phyloP scores from a whole-genome alignment of 1,140 invertebrate species.

The Orchestia grillus region DNA sequence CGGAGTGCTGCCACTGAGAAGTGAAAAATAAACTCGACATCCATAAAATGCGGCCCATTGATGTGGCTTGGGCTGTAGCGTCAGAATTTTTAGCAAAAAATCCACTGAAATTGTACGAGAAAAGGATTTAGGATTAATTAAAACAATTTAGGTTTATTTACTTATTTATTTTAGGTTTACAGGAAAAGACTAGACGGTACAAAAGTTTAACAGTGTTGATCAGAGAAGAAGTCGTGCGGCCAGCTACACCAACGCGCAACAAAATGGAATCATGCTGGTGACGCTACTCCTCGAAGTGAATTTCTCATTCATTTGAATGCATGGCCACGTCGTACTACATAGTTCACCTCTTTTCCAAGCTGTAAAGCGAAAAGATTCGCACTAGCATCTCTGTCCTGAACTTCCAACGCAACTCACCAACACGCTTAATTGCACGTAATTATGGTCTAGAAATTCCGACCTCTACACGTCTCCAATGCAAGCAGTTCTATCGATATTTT shows the following conservation, averaged over 20 bases:
- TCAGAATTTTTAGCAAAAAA: no score
- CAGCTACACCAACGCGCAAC: not conserved
- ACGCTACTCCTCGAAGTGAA: not conserved
- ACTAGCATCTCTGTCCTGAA: not conserved
- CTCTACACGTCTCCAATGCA: not conserved
- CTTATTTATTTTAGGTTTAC: constrained; percentile 47
- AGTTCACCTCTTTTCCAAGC: not conserved
- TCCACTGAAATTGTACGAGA: not conserved
- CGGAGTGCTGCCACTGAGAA: no score
- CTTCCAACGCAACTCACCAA: not conserved
- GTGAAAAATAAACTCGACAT: no score
- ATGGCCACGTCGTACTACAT: not conserved
- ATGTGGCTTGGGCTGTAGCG: no score
- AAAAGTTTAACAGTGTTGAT: constrained; percentile 43
- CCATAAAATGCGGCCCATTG: no score
- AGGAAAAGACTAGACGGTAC: constrained; percentile 52
- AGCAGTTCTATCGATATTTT: not conserved
- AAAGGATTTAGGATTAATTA: not conserved
- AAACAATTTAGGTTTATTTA: not conserved
- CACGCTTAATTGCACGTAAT: not conserved
- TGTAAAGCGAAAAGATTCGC: not conserved
- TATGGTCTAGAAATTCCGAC: not conserved
- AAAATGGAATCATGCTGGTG: not conserved
- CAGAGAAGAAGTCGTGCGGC: not conserved
- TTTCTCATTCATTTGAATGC: not conserved